Conservation (phyloP, 2,888 invertebrate species). For the Chaitophorus viminalis region DNA sequence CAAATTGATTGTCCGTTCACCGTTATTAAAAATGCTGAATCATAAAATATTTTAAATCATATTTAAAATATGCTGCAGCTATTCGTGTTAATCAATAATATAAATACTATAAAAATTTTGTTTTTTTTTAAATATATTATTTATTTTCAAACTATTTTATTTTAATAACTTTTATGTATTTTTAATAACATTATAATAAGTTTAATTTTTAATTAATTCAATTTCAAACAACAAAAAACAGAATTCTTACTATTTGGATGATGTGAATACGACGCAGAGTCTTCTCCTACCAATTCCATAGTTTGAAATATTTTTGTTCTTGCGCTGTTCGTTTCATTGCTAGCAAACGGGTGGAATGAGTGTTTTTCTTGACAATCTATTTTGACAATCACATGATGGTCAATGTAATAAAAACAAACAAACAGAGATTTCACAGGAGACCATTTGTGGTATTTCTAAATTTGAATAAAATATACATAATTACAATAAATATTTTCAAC, state of each 20-base stretch:
- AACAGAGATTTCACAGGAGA: conserved; percentile 78
- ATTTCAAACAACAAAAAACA: no score
- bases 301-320: conserved; percentile 71
- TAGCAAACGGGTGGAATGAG: conserved; percentile 79
- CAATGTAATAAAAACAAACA: conserved; percentile 69
- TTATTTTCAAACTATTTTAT: no score
- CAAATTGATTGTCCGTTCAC: background rate
- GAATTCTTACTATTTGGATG: conserved; percentile 19
- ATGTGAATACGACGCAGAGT: background rate
- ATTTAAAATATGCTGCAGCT: no score
- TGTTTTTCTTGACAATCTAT: conserved; percentile 80
- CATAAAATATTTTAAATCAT: no score
- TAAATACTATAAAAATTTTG: no score
- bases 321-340: conserved; percentile 77
- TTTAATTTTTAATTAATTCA: no score
- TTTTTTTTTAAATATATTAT: no score
- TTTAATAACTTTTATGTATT: no score
- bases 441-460: conserved; percentile 77
- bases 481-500: no score
- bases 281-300: conserved; percentile 52
- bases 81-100: no score
- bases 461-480: conserved; percentile 64
- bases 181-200: no score
- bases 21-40: no score
- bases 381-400: conserved; percentile 79